These are phyloP conservation scores for Brachionus manjavacas DNA, from an alignment of 1,140 invertebrate genomes.

Conservation along the genomic window DNA sequence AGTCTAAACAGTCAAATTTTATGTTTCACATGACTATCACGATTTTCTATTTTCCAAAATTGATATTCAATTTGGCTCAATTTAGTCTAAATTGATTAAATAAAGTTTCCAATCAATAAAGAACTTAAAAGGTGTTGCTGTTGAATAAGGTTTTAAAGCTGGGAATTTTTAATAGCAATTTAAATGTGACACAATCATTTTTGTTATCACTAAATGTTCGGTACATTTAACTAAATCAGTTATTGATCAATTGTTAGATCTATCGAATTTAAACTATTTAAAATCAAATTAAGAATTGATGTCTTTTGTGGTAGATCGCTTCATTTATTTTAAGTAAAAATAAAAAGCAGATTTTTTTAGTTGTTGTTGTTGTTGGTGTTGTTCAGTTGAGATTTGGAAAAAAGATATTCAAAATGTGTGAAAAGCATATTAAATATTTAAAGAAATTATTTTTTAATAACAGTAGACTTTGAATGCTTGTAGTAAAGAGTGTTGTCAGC, in stretches of 20 bases:
- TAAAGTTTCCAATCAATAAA: neutral
- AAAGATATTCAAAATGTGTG: conserved; percentile 32
- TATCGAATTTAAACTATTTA: conserved; percentile 18
- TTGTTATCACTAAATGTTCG: neutral
- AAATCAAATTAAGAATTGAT: neutral
- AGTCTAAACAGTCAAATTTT: neutral
- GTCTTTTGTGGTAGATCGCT: neutral
- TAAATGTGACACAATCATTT: neutral
- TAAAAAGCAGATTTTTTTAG: neutral
- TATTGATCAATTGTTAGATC: neutral
- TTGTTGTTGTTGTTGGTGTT: neutral
- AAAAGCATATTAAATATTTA: conserved; percentile 36
- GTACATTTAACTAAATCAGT: conserved; percentile 11
- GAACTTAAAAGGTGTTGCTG: neutral
- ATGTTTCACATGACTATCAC: neutral
- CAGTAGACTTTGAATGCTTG: neutral
- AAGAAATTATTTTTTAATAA: conserved; percentile 27
- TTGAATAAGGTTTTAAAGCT: conserved; percentile 12
- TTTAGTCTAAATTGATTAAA: conserved; percentile 1
- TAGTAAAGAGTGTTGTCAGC: neutral
- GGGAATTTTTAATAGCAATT: neutral
- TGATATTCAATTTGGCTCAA: neutral
- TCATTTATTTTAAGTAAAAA: neutral
- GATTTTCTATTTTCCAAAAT: neutral
- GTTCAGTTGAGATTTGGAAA: conserved; percentile 1